Base-by-base conservation (phyloP, 30 jellyfish, hydroid and myxozoan genomes). In the Aurelia sp. region DNA sequence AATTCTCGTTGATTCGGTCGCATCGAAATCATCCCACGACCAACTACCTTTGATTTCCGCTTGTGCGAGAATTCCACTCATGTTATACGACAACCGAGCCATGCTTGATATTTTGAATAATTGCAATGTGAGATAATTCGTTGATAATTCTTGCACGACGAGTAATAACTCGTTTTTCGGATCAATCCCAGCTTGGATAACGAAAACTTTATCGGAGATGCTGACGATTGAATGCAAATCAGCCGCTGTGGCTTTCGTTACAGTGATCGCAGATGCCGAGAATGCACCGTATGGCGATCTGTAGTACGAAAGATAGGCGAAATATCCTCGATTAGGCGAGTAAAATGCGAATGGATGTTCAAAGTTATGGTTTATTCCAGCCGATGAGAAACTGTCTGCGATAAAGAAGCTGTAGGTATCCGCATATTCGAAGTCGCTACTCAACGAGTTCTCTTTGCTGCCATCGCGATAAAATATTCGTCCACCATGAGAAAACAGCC, bases 211-310 rank as follows among this genome's bases (percentile, higher is more conserved):
- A 67, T 91, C 98, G 44, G 97, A 87, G 60, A 96, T 87, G 79
- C 98, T 91, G 59, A 96, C 98, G 37, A 96, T 87, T 1, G 99
- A 96, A 8, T 96, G 95, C 61, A 89, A 62, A 74, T 95, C 93
- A 18, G 97, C 94, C 15, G 77, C 84, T 11, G 90, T 96, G 4
- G 98, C 84, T 65, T 90, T 87, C 66, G 98, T 91, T 7, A 96
- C 97, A 4, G 98, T 96, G 50, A 96, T 91, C 7, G 99, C 99
- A 7, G 98, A 90, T 2, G 99, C 99, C 67, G 97, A 86, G 81
- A 96, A 96, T 47, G 99, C 97, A n/a, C 99, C 99, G 72, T 91
- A 90, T 4, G 98, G 98, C 1, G 98, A 90, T 17, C 98, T 93
- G 74, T 90, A 96, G 72, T 90, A 90, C 67, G 99, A 96, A 18